Evolutionary conservation across 2,888 invertebrate species (phyloP), one percentile per base, ranked within the genome.

Genomic region (Kuschelorhynchus macadamiae): DNA sequence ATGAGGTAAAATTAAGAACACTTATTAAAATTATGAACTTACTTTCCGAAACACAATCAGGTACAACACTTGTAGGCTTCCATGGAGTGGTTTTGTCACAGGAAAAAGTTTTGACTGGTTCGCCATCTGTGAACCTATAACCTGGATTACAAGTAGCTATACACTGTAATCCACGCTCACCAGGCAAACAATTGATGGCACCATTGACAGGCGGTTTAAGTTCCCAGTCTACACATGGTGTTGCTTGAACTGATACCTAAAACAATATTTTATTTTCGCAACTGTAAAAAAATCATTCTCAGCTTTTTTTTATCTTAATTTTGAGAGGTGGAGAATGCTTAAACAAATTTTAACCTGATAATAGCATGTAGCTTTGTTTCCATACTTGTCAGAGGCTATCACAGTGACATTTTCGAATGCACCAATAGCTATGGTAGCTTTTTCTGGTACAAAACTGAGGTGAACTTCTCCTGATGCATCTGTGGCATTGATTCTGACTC

Each of bases 141-240:
- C 95, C 95, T 25, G 92, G 90, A 77, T 92, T 93, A 81, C 96
- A 96, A 0, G 95, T 94, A 0, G 95, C 96, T 67, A 95, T 91
- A 79, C 96, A 97, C 75, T 95, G 93, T 42, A 94, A 87, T 60
- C 94, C 94, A 77, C 89, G 87, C 62, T 94, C 94, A 2, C 92
- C 92, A 16, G 94, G 92, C 11, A 94, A 84, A 77, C 96, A 96
- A 79, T 95, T 95, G 21, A 96, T 86, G 49, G 91, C 93, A 46
- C 97, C 97, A 81, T 96, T 92, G 0, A 92, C 91, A 0, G 97
- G 96, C 2, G 94, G 90, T 81, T 92, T 91, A 4, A 98, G 83
- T 80, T 97, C 96, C 95, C 97, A 97, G 77, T 96, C 94, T 0
- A 96, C 96, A 78, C 98, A 98, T 11, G 95, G 94, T 0, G 95